Evolutionary conservation across 1,140 invertebrate species (phyloP).

Genomic region (Manduca sexta): DNA sequence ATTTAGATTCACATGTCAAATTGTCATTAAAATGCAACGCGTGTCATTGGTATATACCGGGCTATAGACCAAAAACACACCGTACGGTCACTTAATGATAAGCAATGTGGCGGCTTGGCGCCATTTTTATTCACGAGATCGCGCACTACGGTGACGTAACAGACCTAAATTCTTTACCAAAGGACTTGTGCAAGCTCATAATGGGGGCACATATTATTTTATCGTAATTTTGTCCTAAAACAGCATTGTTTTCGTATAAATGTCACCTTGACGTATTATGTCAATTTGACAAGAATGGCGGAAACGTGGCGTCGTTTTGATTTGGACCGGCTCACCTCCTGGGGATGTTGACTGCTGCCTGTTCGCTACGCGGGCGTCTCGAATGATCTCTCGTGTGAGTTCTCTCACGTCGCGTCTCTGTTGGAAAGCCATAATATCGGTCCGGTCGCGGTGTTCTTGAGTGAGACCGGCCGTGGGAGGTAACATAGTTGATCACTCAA

Average conservation of each 20-base stretch:
- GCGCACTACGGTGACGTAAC: conserved; percentile 60
- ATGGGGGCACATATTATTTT: conserved; percentile 24
- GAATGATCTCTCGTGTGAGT: conserved; percentile 62
- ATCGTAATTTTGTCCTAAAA: conserved; percentile 29
- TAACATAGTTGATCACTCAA: conserved; percentile 64
- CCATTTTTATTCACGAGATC: conserved; percentile 66
- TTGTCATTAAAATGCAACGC: not conserved
- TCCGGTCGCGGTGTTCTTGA: conserved; percentile 57
- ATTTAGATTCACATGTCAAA: not conserved
- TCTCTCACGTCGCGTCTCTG: conserved; percentile 64
- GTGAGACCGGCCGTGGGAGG: conserved; percentile 66
- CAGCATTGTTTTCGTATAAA: conserved; percentile 59
- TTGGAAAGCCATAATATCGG: conserved; percentile 64
- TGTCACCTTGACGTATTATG: conserved; percentile 69
- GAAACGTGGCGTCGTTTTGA: conserved; percentile 70
- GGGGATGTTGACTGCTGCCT: conserved; percentile 61
- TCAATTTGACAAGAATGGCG: conserved; percentile 69
- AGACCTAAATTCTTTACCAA: conserved; percentile 40
- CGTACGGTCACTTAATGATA: conserved; percentile 12
- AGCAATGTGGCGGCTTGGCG: conserved; percentile 62
- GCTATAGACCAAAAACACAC: not conserved
- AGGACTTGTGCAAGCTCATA: conserved; percentile 14
- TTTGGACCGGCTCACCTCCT: conserved; percentile 66
- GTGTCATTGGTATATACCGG: not conserved
- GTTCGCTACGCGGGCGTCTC: conserved; percentile 57